Evolutionary conservation across 2,888 invertebrate species (phyloP).

Genomic region (Azorinus chamasolen): DNA sequence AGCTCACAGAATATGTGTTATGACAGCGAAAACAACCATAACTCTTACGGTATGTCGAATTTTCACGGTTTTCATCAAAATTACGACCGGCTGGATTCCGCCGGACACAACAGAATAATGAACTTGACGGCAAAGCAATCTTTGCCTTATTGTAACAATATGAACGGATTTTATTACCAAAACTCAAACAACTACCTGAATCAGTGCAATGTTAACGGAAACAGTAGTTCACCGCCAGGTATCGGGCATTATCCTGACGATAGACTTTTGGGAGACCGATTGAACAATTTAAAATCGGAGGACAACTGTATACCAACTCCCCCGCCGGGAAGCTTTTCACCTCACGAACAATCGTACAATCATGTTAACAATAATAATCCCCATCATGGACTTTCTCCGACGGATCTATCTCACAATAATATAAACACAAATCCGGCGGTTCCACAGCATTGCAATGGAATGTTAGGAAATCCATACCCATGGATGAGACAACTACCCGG

Average conservation of each 20-base stretch:
- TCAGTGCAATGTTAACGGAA: slow-evolving; percentile 60
- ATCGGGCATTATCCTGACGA: slow-evolving; percentile 38
- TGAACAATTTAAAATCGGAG: slow-evolving; percentile 68
- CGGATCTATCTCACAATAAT: slow-evolving; percentile 56
- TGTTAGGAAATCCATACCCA: slow-evolving; percentile 61
- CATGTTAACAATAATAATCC: slow-evolving; percentile 56
- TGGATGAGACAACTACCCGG: slow-evolving; percentile 66
- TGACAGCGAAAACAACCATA: slow-evolving; percentile 63
- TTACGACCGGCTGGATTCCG: slow-evolving; percentile 63
- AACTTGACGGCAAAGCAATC: slow-evolving; percentile 65
- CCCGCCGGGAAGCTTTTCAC: slow-evolving; percentile 65
- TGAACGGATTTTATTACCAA: slow-evolving; percentile 55
- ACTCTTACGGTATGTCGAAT: slow-evolving; percentile 65
- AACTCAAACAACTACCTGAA: slow-evolving; percentile 54
- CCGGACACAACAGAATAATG: slow-evolving; percentile 61
- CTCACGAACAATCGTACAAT: slow-evolving; percentile 64
- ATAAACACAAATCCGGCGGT: slow-evolving; percentile 58
- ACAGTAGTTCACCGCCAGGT: slow-evolving; percentile 41
- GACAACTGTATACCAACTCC: slow-evolving; percentile 71
- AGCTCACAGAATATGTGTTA: slow-evolving; percentile 69
- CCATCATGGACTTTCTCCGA: slow-evolving; percentile 58
- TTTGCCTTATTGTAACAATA: slow-evolving; percentile 45
- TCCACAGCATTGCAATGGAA: slow-evolving; percentile 58
- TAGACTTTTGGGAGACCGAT: slow-evolving; percentile 56
- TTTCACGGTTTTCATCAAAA: slow-evolving; percentile 65